Percentiles rank a stretch among this genome's conserved stretches.
Conservation (phyloP, 2,113 vertebrate species). For the Nestor notabilis region DNA sequence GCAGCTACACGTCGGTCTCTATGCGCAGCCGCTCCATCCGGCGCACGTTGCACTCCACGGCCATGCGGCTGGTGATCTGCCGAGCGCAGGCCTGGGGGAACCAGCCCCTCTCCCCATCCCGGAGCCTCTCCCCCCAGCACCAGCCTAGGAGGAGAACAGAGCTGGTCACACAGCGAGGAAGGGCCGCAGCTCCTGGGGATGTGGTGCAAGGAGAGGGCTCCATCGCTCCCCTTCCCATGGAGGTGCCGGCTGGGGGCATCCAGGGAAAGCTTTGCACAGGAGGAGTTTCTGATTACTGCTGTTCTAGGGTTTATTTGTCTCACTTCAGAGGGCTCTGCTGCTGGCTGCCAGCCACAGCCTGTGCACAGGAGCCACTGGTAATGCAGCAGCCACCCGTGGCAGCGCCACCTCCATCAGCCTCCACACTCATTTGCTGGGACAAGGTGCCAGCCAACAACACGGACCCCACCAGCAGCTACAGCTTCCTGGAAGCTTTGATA, state of each 20-base stretch:
- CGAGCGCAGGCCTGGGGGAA: conserved; percentile 85
- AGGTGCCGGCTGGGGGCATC: too few species aligned
- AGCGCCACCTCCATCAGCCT: neutral
- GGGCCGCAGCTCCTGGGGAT: fast-evolving
- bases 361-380: neutral
- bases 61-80: conserved; percentile 82
- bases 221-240: fast-evolving
- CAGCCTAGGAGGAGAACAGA: conserved; percentile 70
- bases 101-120: conserved; percentile 90
- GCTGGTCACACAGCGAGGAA: fast-evolving
- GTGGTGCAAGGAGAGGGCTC: fast-evolving
- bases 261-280: neutral
- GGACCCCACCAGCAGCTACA: neutral
- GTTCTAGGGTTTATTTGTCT: neutral
- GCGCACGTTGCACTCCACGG: conserved; percentile 86
- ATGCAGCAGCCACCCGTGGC: fast-evolving
- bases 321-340: neutral
- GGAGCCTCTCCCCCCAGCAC: conserved; percentile 86
- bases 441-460: neutral
- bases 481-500: neutral
- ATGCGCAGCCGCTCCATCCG: conserved; percentile 90
- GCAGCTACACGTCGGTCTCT: conserved; percentile 80
- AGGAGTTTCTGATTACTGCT: neutral
- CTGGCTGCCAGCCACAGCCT: neutral
- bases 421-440: neutral